Conservation (phyloP, 2,113 vertebrate genomes). For the Bos indicus region DNA sequence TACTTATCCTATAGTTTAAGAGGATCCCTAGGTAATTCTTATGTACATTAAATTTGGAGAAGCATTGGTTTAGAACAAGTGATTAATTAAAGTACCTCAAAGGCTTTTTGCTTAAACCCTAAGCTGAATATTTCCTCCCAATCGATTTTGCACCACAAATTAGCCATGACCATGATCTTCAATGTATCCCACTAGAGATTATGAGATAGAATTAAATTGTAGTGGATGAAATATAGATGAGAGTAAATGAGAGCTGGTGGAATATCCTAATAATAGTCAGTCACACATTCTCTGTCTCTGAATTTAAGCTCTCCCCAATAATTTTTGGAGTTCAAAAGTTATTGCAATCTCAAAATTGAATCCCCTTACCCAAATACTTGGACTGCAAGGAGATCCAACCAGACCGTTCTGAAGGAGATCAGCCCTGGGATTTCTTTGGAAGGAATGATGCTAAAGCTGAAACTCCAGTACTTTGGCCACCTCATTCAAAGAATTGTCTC, state of each 20-base stretch:
- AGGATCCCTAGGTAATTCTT: constrained; percentile 29
- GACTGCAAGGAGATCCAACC: too few species aligned
- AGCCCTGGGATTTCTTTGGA: too few species aligned
- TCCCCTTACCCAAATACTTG: background rate
- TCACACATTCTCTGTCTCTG: background rate
- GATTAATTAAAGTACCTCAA: constrained; percentile 45
- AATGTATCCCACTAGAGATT: background rate
- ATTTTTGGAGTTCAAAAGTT: background rate
- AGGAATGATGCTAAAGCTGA: too few species aligned
- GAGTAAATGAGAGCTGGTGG: background rate
- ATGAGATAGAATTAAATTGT: constrained; percentile 19
- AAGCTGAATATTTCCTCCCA: background rate
- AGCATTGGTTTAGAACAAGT: constrained; percentile 10
- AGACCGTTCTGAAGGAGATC: too few species aligned
- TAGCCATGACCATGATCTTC: background rate
- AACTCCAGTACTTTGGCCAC: too few species aligned
- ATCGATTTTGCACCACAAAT: background rate
- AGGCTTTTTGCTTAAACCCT: constrained; percentile 24
- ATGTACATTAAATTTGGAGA: constrained; percentile 3
- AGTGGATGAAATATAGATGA: background rate
- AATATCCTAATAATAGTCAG: background rate
- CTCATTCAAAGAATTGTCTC: too few species aligned
- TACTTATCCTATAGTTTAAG: background rate
- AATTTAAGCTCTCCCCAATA: background rate
- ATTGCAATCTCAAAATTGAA: background rate